Evolutionary conservation across 1,140 invertebrate species (phyloP).

Genomic region (Drosophila carrolli): DNA sequence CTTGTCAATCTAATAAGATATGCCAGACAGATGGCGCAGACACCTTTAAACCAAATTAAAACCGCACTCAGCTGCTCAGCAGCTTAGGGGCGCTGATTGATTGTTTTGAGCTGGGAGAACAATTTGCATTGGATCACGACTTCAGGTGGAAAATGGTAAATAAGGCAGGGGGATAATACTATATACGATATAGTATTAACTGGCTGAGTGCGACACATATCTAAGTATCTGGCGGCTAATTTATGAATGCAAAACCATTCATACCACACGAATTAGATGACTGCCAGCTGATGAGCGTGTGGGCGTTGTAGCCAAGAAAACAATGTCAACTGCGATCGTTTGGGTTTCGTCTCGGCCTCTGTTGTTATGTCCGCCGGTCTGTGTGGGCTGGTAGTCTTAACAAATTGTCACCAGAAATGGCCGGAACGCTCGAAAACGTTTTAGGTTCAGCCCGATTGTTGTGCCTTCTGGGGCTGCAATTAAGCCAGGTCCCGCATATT

Average conservation of each 20-base stretch:
- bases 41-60: constrained; percentile 75
- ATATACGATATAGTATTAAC: constrained; percentile 1
- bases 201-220: constrained; percentile 55
- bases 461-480: constrained; percentile 58
- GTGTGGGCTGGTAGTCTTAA: constrained; percentile 50
- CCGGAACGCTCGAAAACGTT: constrained; percentile 40
- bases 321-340: constrained; percentile 62
- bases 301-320: constrained; percentile 44
- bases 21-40: constrained; percentile 62
- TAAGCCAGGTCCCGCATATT: constrained; percentile 62
- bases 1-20: constrained; percentile 77
- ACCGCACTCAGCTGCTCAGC: constrained; percentile 39
- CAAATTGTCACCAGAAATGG: constrained; percentile 47
- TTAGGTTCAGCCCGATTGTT: constrained; percentile 45
- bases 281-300: constrained; percentile 41
- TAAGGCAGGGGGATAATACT: background rate
- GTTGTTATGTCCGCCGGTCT: constrained; percentile 19
- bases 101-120: constrained; percentile 50
- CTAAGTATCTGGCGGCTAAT: constrained; percentile 65
- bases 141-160: constrained; percentile 18
- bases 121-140: constrained; percentile 78
- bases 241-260: constrained; percentile 81
- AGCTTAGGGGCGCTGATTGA: constrained; percentile 67
- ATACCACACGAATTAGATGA: constrained; percentile 76
- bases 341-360: constrained; percentile 29